These are phyloP conservation scores for Macrochelys suwanniensis DNA, from an alignment of 2,797 vertebrate genomes.

Conservation along the genomic window DNA sequence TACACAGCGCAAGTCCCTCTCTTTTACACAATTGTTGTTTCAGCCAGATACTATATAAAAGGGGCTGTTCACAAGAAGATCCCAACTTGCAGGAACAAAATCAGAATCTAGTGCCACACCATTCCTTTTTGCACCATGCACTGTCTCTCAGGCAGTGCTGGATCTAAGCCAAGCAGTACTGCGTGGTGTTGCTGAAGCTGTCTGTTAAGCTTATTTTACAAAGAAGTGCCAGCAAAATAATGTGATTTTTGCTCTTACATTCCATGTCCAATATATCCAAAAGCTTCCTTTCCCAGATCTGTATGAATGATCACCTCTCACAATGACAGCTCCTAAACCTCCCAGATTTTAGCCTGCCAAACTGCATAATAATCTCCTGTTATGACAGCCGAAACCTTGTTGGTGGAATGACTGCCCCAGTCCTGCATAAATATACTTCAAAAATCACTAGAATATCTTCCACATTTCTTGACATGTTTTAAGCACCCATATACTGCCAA, in stretches of 20 bases:
- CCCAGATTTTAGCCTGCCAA: neutral
- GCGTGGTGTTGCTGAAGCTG: neutral
- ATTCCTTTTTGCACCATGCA: accelerated
- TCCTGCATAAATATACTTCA: neutral
- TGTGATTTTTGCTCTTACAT: neutral
- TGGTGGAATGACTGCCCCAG: neutral
- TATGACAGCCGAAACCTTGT: conserved; percentile 21
- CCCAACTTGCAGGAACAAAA: neutral
- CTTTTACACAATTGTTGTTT: neutral
- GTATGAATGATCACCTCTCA: neutral
- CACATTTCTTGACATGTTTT: neutral
- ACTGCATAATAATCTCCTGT: neutral
- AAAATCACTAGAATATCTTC: conserved; percentile 6
- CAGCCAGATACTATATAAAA: neutral
- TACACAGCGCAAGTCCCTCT: neutral
- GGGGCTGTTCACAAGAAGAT: neutral
- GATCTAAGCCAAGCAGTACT: neutral
- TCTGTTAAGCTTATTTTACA: neutral
- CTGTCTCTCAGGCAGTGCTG: neutral
- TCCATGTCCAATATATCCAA: neutral
- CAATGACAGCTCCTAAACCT: neutral
- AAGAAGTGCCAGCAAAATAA: neutral
- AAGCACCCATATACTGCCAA: conserved; percentile 2
- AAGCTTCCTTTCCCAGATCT: neutral
- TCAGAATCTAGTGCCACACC: neutral